Base-by-base conservation (phyloP, 2,113 vertebrate genomes). In the Carlito syrichta region DNA sequence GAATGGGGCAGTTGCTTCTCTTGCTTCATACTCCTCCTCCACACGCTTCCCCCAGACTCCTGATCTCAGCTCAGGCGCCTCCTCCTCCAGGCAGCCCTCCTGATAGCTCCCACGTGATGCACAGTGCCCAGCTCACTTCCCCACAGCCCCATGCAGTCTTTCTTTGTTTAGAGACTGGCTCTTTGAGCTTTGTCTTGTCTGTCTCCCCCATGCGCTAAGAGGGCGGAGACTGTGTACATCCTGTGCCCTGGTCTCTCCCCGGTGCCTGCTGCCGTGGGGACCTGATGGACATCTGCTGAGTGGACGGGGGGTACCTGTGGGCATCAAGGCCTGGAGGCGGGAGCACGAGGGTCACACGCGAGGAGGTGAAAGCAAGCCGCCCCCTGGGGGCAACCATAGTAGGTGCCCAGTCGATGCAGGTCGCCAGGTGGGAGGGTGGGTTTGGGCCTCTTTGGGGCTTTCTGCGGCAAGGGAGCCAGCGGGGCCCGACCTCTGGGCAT, bases 1-100 rank as follows among this genome's bases (percentile, higher is more conserved):
- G 52, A 43, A 13, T 58, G 6, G 48, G 3, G 23, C n/a, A 77
- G 32, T 27, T 19, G 2, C 66, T 56, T 60, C 77, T 74, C 23
- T 74, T 4, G 1, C 68, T 76, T 63, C 3, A 0, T 19, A 4
- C 12, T 22, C 30, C 9, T 13, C 5, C 19, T 11, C 43, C 56
- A 1, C 2, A 1, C 77, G n/a, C 23, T 13, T 74, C 8, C 6
- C 13, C 19, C 11, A 23, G 22, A 40, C 11, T n/a, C 63, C 86
- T 4, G 32, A 3, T 45, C 63, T 71, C 56, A n/a, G 66, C 58
- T 71, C n/a, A 40, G 63, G 8, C 52, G 32, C 48, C 25, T 22
- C 96, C 52, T 93, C 62, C 50, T 85, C 85, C 84, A 88, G 93
- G 96, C 25, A 89, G 96, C 5, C 23, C 77, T 68, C 38, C 38